These are phyloP conservation scores for Nowickia ferox DNA, from an alignment of 2,888 invertebrate genomes.

Conservation along the genomic window DNA sequence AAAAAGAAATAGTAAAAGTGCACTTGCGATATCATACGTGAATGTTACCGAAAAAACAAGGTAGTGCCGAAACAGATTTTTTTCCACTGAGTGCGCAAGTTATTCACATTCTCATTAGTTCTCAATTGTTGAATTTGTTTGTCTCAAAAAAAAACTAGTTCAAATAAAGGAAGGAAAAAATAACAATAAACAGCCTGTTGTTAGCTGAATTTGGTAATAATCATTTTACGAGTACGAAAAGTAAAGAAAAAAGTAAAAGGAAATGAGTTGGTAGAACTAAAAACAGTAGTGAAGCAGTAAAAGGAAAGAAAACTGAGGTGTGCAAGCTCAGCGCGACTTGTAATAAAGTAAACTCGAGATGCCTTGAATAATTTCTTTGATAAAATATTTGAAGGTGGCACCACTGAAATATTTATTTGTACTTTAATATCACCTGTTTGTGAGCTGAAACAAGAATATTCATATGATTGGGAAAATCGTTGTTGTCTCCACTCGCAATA, in stretches of 20 bases:
- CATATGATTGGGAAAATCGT: too few species aligned
- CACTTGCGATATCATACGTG: too few species aligned
- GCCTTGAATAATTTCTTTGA: neutral
- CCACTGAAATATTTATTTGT: too few species aligned
- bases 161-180: conserved; percentile 3
- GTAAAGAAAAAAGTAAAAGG: neutral
- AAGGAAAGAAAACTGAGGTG: conserved; percentile 5
- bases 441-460: too few species aligned
- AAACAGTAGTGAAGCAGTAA: conserved; percentile 19
- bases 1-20: too few species aligned
- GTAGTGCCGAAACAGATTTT: too few species aligned
- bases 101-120: neutral
- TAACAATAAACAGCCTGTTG: conserved; percentile 52
- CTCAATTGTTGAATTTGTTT: conserved; percentile 39
- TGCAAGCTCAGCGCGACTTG: neutral
- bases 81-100: too few species aligned
- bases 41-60: too few species aligned
- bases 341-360: neutral
- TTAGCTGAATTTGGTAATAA: conserved; percentile 62
- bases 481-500: too few species aligned
- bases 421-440: too few species aligned
- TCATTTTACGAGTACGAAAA: conserved; percentile 41
- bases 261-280: conserved; percentile 18
- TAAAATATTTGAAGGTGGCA: too few species aligned
- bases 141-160: neutral